phyloP scores from a whole-genome alignment of 2,113 vertebrate species.

The Chiloscyllium plagiosum region DNA sequence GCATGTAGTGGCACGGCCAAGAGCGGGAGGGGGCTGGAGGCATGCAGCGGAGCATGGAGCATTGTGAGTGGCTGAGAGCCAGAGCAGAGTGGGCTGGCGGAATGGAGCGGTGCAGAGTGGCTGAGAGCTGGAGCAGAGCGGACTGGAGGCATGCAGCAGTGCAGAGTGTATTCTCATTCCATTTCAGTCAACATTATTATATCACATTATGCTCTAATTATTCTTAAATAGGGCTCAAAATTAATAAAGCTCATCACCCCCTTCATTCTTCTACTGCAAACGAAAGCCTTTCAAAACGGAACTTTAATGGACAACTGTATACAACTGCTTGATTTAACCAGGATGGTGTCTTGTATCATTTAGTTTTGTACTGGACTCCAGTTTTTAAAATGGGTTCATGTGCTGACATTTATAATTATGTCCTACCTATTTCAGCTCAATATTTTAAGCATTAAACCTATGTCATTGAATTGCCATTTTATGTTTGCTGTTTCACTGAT shows the following conservation, averaged over 20 bases:
- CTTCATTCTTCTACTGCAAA: neutral
- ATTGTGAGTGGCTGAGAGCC: no score
- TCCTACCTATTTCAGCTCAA: neutral
- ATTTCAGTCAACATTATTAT: neutral
- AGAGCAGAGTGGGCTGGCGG: no score
- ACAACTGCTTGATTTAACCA: neutral
- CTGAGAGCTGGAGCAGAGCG: no score
- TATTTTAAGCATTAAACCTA: constrained; percentile 26
- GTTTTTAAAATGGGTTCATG: neutral
- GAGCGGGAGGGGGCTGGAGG: no score
- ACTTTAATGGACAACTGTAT: neutral
- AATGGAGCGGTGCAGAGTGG: no score
- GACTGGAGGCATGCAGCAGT: no score
- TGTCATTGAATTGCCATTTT: neutral
- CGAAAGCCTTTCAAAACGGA: neutral
- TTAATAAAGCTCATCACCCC: neutral
- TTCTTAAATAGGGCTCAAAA: neutral
- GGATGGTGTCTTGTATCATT: neutral
- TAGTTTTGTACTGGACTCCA: neutral
- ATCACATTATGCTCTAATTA: neutral
- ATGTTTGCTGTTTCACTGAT: neutral
- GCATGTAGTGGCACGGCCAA: no score
- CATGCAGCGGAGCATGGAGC: no score
- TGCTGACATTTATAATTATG: neutral
- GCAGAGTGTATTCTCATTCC: neutral